These are phyloP conservation scores for Ochlodes sylvanus DNA, from an alignment of 2,888 invertebrate genomes.

Conservation along the genomic window DNA sequence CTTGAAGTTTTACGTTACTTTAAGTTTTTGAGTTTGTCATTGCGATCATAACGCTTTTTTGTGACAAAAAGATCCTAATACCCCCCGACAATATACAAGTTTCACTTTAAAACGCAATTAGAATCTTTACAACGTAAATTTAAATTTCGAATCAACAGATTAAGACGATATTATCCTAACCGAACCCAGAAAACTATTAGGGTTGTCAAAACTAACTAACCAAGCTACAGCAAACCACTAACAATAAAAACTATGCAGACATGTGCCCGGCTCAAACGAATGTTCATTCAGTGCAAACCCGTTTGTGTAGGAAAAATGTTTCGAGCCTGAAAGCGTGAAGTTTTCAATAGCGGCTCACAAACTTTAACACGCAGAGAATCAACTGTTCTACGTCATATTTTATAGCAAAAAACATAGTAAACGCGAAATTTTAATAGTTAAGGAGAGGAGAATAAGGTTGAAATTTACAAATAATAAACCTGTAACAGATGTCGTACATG, in stretches of 20 bases:
- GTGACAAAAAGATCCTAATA: too few relatives aligned
- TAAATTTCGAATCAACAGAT: too few relatives aligned
- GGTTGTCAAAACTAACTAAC: constrained; percentile 8
- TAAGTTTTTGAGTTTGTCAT: too few relatives aligned
- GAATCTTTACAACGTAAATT: too few relatives aligned
- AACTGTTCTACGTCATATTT: constrained; percentile 1
- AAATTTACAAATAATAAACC: too few relatives aligned
- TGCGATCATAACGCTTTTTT: too few relatives aligned
- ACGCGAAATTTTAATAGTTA: too few relatives aligned
- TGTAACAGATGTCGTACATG: too few relatives aligned
- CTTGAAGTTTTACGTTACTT: too few relatives aligned
- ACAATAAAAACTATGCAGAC: constrained; percentile 13
- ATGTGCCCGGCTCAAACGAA: constrained; percentile 5
- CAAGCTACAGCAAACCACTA: neutral
- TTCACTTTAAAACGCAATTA: too few relatives aligned
- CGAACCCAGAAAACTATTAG: neutral
- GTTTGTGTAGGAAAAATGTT: constrained; percentile 21
- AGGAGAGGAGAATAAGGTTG: too few relatives aligned
- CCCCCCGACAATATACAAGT: too few relatives aligned
- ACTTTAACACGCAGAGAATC: neutral
- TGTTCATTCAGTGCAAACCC: constrained; percentile 11
- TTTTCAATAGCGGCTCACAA: constrained; percentile 12
- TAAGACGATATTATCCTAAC: neutral
- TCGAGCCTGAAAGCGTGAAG: constrained; percentile 17
- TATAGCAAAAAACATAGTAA: neutral